A percentile compares a stretch with the other conserved stretches of the same genome.
Evolutionary conservation across 2,797 vertebrate species (phyloP).

Genomic region (Galago senegalensis): DNA sequence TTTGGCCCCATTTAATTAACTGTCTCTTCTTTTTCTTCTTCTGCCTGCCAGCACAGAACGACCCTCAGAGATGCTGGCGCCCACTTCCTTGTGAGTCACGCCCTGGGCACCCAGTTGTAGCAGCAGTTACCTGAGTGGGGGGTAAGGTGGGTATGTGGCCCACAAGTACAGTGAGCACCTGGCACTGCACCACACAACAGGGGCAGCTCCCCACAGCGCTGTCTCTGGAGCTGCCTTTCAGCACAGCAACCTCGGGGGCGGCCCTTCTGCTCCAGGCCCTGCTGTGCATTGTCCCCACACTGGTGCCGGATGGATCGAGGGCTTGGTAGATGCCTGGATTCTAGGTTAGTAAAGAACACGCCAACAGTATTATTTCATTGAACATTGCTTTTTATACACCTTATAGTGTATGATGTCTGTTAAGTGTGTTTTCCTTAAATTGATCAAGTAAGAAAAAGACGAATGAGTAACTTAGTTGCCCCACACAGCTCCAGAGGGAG

Average conservation of each 20-base stretch:
- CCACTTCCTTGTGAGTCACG: not conserved
- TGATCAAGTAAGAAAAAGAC: not conserved
- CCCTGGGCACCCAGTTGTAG: not conserved
- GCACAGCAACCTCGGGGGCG: constrained; percentile 88
- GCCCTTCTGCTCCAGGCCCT: constrained; percentile 44
- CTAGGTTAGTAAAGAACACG: constrained; percentile 72
- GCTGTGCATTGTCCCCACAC: constrained; percentile 70
- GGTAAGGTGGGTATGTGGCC: constrained; percentile 85
- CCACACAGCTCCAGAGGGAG: not conserved
- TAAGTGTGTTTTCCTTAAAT: not conserved
- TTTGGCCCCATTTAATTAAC: fast-evolving
- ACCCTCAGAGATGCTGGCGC: not conserved
- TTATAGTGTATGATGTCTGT: not conserved
- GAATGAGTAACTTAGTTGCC: not conserved
- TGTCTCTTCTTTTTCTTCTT: not conserved
- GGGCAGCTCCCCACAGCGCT: constrained; percentile 58
- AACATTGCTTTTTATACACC: not conserved
- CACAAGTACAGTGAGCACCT: constrained; percentile 71
- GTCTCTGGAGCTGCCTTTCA: constrained; percentile 81
- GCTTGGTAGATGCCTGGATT: constrained; percentile 77
- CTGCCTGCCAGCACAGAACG: fast-evolving
- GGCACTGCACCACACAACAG: constrained; percentile 78
- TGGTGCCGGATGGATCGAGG: constrained; percentile 69
- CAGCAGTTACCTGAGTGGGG: constrained; percentile 86
- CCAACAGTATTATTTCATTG: not conserved